A percentile compares a stretch with the other conserved stretches of the same genome.
Evolutionary conservation across 2,797 vertebrate species (phyloP).

Genomic region (Natrix natrix): DNA sequence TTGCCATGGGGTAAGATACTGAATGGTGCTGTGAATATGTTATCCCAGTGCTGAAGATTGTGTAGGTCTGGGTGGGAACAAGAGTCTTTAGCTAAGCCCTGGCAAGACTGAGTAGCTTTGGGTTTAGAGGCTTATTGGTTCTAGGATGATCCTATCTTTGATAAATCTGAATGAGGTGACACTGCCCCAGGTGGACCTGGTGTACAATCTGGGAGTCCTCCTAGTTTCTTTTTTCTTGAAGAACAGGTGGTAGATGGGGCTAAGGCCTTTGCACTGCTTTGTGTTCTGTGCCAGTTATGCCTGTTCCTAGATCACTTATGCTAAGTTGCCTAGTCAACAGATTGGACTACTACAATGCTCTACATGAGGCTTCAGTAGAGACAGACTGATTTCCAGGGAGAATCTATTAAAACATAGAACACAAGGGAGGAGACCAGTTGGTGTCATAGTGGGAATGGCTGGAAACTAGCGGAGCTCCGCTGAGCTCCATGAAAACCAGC

Average conservation of each 20-base stretch:
- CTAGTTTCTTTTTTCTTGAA: not conserved
- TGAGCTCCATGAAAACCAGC: too few species aligned
- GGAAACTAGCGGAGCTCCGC: too few species aligned
- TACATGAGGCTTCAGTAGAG: not conserved
- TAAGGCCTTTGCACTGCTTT: not conserved
- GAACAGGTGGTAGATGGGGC: not conserved
- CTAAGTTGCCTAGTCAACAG: not conserved
- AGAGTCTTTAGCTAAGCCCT: not conserved
- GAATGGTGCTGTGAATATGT: not conserved
- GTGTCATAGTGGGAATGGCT: too few species aligned
- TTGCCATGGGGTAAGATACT: not conserved
- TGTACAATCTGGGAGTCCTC: not conserved
- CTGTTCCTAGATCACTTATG: not conserved
- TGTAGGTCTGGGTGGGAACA: not conserved
- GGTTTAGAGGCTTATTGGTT: not conserved
- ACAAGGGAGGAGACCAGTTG: not conserved
- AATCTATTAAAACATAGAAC: not conserved
- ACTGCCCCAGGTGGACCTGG: not conserved
- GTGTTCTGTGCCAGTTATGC: not conserved
- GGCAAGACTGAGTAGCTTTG: not conserved
- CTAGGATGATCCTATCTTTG: not conserved
- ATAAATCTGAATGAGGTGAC: not conserved
- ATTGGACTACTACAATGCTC: too few species aligned
- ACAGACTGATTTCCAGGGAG: not conserved
- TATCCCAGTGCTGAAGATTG: not conserved